Evolutionary conservation across 2,888 invertebrate species (phyloP), one percentile per base, ranked within the genome.

Genomic region (Plebejus anna): DNA sequence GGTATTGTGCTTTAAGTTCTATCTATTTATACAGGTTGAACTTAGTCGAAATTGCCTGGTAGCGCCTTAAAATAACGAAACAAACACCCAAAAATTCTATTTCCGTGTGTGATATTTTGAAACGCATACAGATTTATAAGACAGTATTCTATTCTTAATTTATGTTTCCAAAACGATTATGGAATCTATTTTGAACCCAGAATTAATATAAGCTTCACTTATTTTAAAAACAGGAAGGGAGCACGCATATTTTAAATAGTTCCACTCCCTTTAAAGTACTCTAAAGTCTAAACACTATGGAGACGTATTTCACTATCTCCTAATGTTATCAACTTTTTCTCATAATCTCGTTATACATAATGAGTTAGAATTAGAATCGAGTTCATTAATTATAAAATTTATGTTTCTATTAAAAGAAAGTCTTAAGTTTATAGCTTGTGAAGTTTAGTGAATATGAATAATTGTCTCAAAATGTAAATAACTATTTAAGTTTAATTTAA

Each of bases 141-240:
- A 83, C 84, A 85, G 87, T 85, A 86, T 86, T 86, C 88, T 87
- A 88, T 88, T 88, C 87, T 86, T 86, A 85, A 88, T 89, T 90
- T 90, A 89, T 88, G 88, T 90, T 88, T 90, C 87, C 87, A 82
- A 86, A 86, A 85, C 84, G 88, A 90, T 90, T 81, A 81, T 77
- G 80, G 88, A 87, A 83, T 82, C 89, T 89, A 89, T 89, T 90
- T 89, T 86, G 86, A 87, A 87, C 83, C 86, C 82, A 82, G 83
- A 84, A 88, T 89, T 90, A 89, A 90, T 87, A 89, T 88, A 88
- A 88, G 86, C 87, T 83, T 82, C 82, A 84, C 86, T 86, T 89
- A 90, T 90, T 91, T 91, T 90, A 84, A 89, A 89, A 88, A 82
- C 86, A 87, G 89, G 90, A 90, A 89, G 89, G 89, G 90, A 89